A percentile compares a stretch with the other conserved stretches of the same genome.
Evolutionary conservation across 2,797 vertebrate genomes (phyloP).

Genomic region (Rousettus madagascariensis): DNA sequence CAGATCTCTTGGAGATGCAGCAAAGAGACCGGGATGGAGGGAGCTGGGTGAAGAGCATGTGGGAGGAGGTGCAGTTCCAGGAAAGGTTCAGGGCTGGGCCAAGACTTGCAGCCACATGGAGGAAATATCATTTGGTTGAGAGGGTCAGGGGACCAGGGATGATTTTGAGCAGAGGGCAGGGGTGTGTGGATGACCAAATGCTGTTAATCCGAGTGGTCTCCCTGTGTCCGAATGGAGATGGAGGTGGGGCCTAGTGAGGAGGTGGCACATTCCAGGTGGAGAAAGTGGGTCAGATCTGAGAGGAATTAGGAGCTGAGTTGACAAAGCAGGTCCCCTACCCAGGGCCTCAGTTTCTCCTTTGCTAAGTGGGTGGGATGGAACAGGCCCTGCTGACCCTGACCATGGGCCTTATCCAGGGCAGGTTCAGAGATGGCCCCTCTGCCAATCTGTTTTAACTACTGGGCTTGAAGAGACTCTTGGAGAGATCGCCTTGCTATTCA

Average conservation of each 20-base stretch:
- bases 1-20: background rate
- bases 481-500: background rate
- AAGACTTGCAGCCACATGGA: accelerated
- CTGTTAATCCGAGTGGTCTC: background rate
- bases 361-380: background rate
- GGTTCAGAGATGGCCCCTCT: background rate
- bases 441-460: background rate
- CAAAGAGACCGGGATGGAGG: background rate
- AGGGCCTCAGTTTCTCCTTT: background rate
- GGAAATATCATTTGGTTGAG: background rate
- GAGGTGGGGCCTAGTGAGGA: background rate
- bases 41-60: background rate
- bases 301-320: background rate
- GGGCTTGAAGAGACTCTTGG: background rate
- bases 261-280: background rate
- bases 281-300: background rate
- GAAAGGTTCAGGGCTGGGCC: too few species aligned
- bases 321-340: background rate
- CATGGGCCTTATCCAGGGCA: background rate
- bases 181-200: background rate
- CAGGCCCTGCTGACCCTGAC: background rate
- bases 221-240: background rate
- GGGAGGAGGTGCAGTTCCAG: background rate
- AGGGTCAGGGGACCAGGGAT: background rate
- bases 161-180: background rate